Conservation (phyloP, 2,113 vertebrate genomes). For the Nematolebias whitei region DNA sequence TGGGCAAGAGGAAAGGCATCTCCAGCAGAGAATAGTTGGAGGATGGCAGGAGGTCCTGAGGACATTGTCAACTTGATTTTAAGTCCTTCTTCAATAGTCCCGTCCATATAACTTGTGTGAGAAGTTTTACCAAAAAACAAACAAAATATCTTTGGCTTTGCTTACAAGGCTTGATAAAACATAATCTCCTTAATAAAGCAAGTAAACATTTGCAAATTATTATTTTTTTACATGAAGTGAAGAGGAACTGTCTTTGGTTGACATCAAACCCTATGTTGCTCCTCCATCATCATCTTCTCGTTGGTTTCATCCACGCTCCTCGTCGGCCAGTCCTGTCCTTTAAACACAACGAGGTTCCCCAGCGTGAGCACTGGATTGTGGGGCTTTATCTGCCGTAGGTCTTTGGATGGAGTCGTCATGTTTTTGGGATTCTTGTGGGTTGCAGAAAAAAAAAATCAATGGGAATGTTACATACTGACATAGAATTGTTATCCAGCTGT, state of each 20-base stretch:
- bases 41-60: too few relatives aligned
- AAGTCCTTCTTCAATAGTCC: too few relatives aligned
- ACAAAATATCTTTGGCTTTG: too few relatives aligned
- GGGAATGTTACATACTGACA: background rate
- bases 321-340: background rate
- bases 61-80: too few relatives aligned
- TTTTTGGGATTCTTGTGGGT: conserved; percentile 29
- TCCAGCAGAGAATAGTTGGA: background rate
- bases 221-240: background rate
- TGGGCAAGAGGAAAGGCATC: too few relatives aligned
- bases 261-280: conserved; percentile 48
- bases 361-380: conserved; percentile 70
- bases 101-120: too few relatives aligned
- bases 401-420: conserved; percentile 62
- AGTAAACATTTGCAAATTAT: too few relatives aligned
- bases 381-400: conserved; percentile 72
- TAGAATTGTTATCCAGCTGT: background rate
- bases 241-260: background rate
- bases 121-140: too few relatives aligned
- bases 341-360: conserved; percentile 47
- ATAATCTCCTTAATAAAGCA: too few relatives aligned
- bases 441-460: background rate
- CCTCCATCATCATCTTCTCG: conserved; percentile 40
- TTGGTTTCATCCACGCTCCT: background rate
- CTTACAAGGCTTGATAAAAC: too few relatives aligned